Conservation (phyloP, 2,888 invertebrate genomes). For the Malacosoma neustria region DNA sequence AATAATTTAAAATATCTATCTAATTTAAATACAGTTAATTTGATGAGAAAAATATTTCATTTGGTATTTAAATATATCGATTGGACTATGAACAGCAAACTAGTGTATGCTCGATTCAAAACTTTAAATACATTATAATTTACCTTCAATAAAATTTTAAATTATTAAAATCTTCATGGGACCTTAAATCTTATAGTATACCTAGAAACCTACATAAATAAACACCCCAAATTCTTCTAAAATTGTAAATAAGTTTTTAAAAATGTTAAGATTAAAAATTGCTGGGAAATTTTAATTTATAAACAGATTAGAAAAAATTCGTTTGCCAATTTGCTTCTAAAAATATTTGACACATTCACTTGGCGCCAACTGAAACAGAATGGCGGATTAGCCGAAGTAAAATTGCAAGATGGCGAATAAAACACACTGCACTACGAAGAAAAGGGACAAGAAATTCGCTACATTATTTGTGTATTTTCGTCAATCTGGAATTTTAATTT, state of each 20-base stretch:
- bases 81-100: not conserved
- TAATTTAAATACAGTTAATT: not conserved
- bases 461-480: constrained; percentile 22
- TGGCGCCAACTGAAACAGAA: constrained; percentile 27
- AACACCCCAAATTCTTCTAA: not conserved
- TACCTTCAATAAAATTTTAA: too few relatives aligned
- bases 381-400: constrained; percentile 25
- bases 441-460: constrained; percentile 22
- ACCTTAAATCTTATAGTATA: too few relatives aligned
- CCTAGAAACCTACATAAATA: not conserved
- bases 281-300: too few relatives aligned
- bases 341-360: constrained; percentile 12
- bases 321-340: constrained; percentile 1
- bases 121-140: too few relatives aligned
- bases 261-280: too few relatives aligned
- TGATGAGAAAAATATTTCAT: not conserved
- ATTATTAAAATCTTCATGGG: too few relatives aligned
- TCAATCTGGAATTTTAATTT: constrained; percentile 70
- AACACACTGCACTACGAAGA: constrained; percentile 32
- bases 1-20: not conserved
- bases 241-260: too few relatives aligned
- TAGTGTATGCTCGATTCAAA: too few relatives aligned
- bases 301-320: too few relatives aligned
- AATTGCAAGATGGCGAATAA: constrained; percentile 25
- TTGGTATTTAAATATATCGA: not conserved